Percentiles rank a stretch among this genome's conserved stretches.
phyloP scores from a whole-genome alignment of 2,797 vertebrate species.

The Melanotaenia parkinsoni region DNA sequence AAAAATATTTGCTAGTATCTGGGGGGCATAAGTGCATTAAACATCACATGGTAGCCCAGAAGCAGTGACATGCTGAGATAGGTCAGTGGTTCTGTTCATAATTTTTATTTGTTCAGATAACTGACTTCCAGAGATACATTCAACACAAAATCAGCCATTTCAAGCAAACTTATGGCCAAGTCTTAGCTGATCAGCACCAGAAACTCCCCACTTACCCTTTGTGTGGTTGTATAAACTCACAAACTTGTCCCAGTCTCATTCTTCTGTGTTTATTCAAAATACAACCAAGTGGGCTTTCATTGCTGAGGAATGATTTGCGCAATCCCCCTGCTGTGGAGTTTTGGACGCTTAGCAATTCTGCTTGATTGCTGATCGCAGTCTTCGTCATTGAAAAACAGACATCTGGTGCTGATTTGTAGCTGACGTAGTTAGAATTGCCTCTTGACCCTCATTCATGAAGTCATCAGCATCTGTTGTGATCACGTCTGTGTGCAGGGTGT shows the following conservation, averaged over 20 bases:
- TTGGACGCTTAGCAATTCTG: constrained; percentile 24
- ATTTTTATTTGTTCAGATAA: constrained; percentile 1
- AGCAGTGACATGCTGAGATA: constrained; percentile 2
- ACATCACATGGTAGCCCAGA: constrained; percentile 39
- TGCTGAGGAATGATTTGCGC: constrained; percentile 49
- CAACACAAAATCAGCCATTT: background rate
- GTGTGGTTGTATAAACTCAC: constrained; percentile 25
- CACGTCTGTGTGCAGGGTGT: constrained; percentile 16
- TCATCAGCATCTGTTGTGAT: constrained; percentile 47
- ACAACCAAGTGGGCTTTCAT: constrained; percentile 19
- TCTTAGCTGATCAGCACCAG: background rate
- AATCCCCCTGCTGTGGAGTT: constrained; percentile 43
- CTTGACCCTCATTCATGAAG: constrained; percentile 65
- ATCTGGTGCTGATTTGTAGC: constrained; percentile 77
- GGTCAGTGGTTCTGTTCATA: background rate
- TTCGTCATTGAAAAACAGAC: constrained; percentile 25
- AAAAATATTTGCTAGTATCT: constrained; percentile 24
- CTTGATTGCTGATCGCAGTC: background rate
- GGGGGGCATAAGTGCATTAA: constrained; percentile 28
- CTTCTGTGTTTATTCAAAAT: constrained; percentile 11
- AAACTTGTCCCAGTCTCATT: constrained; percentile 10
- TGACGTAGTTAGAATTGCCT: constrained; percentile 67
- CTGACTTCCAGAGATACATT: background rate
- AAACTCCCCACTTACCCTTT: constrained; percentile 4
- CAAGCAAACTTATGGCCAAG: background rate